A percentile compares a stretch with the other conserved stretches of the same genome.
Conservation (phyloP, 2,888 invertebrate species). For the Odontomyia ornata region DNA sequence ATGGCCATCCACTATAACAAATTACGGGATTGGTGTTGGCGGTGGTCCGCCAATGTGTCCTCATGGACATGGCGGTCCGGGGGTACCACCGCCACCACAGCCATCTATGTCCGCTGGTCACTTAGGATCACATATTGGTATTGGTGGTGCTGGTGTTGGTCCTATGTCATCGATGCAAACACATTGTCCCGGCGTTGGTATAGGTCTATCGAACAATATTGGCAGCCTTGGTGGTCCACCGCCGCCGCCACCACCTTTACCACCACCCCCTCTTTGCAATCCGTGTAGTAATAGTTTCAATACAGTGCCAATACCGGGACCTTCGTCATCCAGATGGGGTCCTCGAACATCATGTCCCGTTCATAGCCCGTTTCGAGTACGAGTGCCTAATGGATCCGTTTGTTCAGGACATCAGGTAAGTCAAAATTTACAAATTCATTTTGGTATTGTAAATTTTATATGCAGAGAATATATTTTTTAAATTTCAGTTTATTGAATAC, state of each 20-base stretch:
- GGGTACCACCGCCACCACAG: conserved; percentile 58
- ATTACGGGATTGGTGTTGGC: conserved; percentile 46
- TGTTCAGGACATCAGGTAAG: conserved; percentile 66
- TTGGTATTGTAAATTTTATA: no score
- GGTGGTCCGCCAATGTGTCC: conserved; percentile 58
- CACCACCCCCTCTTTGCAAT: conserved; percentile 64
- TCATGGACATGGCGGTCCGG: conserved; percentile 57
- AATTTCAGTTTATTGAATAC: no score
- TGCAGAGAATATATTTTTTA: no score
- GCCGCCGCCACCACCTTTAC: conserved; percentile 59
- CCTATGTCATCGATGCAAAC: conserved; percentile 53
- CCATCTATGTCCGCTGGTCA: conserved; percentile 55
- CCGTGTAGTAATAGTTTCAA: conserved; percentile 64
- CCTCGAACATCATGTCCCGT: conserved; percentile 65
- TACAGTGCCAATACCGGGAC: conserved; percentile 63
- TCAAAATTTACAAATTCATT: background rate
- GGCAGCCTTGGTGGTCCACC: conserved; percentile 48
- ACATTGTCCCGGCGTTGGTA: conserved; percentile 54
- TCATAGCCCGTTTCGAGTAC: conserved; percentile 65
- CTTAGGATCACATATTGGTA: conserved; percentile 58
- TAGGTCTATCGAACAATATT: conserved; percentile 49
- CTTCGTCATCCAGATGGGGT: conserved; percentile 63
- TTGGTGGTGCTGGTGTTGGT: conserved; percentile 47
- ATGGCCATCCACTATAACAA: conserved; percentile 57
- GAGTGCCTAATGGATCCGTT: conserved; percentile 64